A percentile compares a stretch with the other conserved stretches of the same genome.
Evolutionary conservation across 92 coral and sea anemone genomes (phyloP).

Genomic region (Epizoanthus ramosus): DNA sequence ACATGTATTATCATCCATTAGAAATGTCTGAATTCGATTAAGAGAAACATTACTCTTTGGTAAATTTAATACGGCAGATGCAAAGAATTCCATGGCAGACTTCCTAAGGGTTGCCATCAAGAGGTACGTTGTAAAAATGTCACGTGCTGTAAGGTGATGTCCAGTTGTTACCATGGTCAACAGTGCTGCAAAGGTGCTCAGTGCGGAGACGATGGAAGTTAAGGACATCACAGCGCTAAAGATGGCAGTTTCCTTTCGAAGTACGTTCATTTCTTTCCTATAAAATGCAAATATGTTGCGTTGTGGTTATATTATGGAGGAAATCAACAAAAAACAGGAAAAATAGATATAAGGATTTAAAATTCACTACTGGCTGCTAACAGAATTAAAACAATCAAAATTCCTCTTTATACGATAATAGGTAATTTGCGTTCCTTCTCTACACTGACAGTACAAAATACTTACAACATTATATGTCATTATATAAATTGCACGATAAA

Average conservation of each 20-base stretch:
- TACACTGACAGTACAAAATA: no score
- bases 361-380: no score
- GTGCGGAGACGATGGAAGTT: not conserved
- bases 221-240: constrained; percentile 15
- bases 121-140: constrained; percentile 5
- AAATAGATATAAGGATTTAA: no score
- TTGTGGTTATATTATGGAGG: no score
- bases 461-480: no score
- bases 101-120: constrained; percentile 5
- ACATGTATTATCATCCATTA: not conserved
- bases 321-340: no score
- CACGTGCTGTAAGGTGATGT: not conserved
- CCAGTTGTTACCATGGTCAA: constrained; percentile 2
- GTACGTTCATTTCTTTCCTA: constrained; percentile 1
- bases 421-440: no score
- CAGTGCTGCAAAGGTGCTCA: constrained; percentile 7
- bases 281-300: not conserved
- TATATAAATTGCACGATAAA: no score
- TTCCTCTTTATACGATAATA: no score
- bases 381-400: no score
- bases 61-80: constrained; percentile 3
- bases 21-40: constrained; percentile 4
- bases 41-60: not conserved
- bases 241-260: constrained; percentile 6
- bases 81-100: constrained; percentile 15